phyloP scores from a whole-genome alignment of 2,113 vertebrate species.

The Thryonomys swinderianus region DNA sequence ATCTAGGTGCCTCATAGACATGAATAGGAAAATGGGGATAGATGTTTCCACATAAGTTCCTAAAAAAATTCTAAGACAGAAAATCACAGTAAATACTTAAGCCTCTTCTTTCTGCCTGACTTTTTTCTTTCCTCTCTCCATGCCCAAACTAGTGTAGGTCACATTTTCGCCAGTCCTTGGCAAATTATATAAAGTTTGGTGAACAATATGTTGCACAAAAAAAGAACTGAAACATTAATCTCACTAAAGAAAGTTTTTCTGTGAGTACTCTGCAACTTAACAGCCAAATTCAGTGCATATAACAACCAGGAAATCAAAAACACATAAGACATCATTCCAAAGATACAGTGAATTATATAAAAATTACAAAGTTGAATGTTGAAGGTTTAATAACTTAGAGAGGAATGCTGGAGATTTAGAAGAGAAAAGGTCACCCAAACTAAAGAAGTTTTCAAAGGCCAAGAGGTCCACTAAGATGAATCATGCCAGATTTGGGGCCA shows the following conservation, averaged over 20 bases:
- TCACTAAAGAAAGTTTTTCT: not conserved
- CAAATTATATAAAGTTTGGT: slow-evolving; percentile 5
- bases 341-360: slow-evolving; percentile 9
- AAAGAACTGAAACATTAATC: not conserved
- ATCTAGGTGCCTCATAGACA: not conserved
- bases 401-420: not conserved
- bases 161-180: not conserved
- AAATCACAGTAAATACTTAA: not conserved
- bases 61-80: not conserved
- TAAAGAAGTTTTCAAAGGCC: not conserved
- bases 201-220: not conserved
- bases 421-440: not conserved
- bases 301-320: slow-evolving; percentile 18
- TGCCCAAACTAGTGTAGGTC: not conserved
- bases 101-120: not conserved
- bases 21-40: not conserved
- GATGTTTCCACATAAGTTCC: not conserved
- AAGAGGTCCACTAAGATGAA: not conserved
- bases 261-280: not conserved
- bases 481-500: not conserved
- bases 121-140: not conserved
- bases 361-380: slow-evolving; percentile 35
- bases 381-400: slow-evolving; percentile 10
- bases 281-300: not conserved
- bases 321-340: not conserved